These are phyloP conservation scores for Pterocles burchelli DNA, from an alignment of 2,113 vertebrate genomes.

Conservation along the genomic window DNA sequence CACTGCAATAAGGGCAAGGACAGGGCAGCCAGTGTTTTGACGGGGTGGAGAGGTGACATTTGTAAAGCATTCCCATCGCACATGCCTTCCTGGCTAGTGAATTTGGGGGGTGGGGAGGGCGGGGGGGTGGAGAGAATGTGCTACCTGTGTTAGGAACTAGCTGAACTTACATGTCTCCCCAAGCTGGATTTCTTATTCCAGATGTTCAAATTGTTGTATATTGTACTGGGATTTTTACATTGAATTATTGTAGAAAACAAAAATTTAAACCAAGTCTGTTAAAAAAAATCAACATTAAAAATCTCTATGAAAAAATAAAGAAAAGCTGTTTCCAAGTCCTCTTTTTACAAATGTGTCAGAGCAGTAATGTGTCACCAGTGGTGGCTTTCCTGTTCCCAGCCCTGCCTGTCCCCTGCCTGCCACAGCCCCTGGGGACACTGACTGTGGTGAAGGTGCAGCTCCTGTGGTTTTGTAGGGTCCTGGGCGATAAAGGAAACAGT, in stretches of 20 bases:
- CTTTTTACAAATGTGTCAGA: background rate
- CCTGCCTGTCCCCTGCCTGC: background rate
- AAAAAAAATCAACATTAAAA: slow-evolving; percentile 56
- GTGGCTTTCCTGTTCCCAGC: background rate
- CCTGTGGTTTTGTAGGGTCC: background rate
- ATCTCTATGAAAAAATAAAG: slow-evolving; percentile 24
- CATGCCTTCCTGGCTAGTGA: slow-evolving; percentile 34
- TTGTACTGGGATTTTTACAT: slow-evolving; percentile 69
- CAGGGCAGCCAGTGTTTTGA: background rate
- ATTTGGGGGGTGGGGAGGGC: background rate
- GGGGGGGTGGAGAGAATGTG: slow-evolving; percentile 3
- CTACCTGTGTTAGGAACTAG: slow-evolving; percentile 56
- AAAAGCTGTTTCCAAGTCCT: background rate
- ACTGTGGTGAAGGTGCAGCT: background rate
- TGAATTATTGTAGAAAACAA: slow-evolving; percentile 67
- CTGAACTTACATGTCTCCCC: background rate
- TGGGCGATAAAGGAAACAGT: background rate
- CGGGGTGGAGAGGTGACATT: background rate
- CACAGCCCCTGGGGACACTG: background rate
- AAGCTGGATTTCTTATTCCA: slow-evolving; percentile 63
- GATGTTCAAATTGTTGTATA: slow-evolving; percentile 54
- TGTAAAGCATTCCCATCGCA: background rate
- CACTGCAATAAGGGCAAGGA: background rate
- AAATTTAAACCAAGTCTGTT: slow-evolving; percentile 60
- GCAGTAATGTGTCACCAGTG: background rate